Evolutionary conservation across 2,113 vertebrate species (phyloP).

Genomic region (Riparia riparia): DNA sequence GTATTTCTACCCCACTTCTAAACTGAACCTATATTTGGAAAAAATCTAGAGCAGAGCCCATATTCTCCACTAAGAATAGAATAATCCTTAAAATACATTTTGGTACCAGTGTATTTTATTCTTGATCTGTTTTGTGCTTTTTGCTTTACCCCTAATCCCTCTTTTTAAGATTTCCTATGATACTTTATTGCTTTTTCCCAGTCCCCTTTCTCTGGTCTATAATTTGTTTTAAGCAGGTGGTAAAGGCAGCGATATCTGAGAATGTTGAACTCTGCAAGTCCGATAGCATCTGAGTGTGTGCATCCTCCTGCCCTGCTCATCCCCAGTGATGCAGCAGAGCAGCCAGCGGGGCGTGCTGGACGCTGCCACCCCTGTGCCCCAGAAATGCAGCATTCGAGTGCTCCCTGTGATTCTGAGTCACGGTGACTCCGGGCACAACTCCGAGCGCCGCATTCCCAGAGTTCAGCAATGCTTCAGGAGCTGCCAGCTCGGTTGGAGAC

Average conservation of each 20-base stretch:
- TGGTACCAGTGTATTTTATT: background rate
- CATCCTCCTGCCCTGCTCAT: background rate
- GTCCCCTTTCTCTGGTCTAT: background rate
- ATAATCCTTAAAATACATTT: background rate
- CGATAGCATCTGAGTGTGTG: rapidly evolving
- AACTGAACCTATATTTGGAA: background rate
- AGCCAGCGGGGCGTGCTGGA: background rate
- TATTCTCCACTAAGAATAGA: background rate
- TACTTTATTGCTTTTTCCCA: background rate
- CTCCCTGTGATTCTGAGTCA: background rate
- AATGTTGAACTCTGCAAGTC: background rate
- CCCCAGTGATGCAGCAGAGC: background rate
- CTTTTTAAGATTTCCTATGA: background rate
- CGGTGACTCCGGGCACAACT: background rate
- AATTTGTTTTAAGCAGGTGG: background rate
- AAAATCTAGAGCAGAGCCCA: background rate
- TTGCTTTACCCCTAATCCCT: background rate
- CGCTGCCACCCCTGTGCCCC: background rate
- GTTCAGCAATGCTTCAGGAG: background rate
- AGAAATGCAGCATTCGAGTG: background rate
- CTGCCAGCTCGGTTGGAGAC: background rate
- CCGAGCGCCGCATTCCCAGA: background rate
- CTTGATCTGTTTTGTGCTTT: background rate
- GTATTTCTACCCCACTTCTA: background rate
- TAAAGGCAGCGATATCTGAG: background rate